Evolutionary conservation across 2,888 invertebrate species (phyloP).

Genomic region (Onthophagus sagittarius): DNA sequence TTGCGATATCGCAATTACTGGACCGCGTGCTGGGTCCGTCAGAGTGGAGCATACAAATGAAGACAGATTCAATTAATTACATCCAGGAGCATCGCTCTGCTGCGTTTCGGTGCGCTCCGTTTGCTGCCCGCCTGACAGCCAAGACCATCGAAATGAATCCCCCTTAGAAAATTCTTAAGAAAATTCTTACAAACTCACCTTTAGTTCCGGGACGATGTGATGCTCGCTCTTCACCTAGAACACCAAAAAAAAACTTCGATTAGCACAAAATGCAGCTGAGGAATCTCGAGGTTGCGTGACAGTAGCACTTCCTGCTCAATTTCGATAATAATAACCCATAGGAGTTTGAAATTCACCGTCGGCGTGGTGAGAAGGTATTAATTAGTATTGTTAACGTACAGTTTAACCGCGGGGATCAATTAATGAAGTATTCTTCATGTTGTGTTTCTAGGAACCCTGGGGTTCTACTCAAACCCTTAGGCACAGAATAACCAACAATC

Average conservation of each 20-base stretch:
- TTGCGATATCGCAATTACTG: conserved; percentile 4
- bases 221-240: neutral
- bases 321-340: conserved; percentile 3
- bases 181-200: neutral
- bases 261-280: neutral
- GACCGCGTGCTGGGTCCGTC: conserved; percentile 6
- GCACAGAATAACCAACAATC: too few relatives aligned
- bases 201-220: neutral
- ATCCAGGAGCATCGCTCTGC: conserved; percentile 1
- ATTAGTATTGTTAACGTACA: neutral
- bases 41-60: conserved; percentile 5
- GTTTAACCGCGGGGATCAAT: neutral
- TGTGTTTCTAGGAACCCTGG: too few relatives aligned
- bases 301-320: conserved; percentile 6
- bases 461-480: too few relatives aligned
- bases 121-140: neutral
- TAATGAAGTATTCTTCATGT: too few relatives aligned
- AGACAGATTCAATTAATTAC: conserved; percentile 12
- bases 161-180: neutral
- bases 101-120: conserved; percentile 3
- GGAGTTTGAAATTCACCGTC: neutral
- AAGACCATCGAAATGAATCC: conserved; percentile 1
- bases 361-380: neutral
- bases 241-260: neutral
- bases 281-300: neutral